phyloP scores from a whole-genome alignment of 30 jellyfish, hydroid and myxozoan species.

The Sanderia malayensis region DNA sequence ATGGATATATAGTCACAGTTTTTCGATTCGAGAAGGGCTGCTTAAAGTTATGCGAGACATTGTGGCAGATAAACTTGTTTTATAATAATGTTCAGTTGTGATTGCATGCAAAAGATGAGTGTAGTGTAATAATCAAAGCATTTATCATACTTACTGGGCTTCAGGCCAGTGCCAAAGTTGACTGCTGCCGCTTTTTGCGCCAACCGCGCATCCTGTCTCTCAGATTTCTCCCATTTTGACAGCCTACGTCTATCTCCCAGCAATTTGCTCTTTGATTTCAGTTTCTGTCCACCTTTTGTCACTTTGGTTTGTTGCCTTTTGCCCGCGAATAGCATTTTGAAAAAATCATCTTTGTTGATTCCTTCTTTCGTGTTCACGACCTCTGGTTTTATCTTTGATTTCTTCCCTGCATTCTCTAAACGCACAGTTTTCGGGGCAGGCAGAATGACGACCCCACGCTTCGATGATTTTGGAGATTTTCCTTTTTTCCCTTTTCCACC shows the following conservation, averaged over 20 bases:
- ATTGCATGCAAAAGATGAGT: too few species aligned
- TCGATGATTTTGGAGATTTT: slow-evolving; percentile 39
- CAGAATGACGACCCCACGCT: slow-evolving; percentile 48
- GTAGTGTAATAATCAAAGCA: too few species aligned
- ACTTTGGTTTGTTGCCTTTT: slow-evolving; percentile 28
- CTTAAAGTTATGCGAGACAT: too few species aligned
- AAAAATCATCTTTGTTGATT: slow-evolving; percentile 22
- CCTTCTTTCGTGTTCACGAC: slow-evolving; percentile 8
- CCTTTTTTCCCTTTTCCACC: slow-evolving; percentile 64
- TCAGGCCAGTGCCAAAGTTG: slow-evolving; percentile 75
- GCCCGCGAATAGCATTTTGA: slow-evolving; percentile 30
- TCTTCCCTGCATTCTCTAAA: slow-evolving; percentile 24
- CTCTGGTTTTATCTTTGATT: neutral
- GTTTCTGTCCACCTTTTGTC: slow-evolving; percentile 15
- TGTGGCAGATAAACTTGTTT: too few species aligned
- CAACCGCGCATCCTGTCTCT: slow-evolving; percentile 60
- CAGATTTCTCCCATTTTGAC: slow-evolving; percentile 39
- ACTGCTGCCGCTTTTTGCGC: slow-evolving; percentile 76
- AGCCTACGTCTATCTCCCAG: slow-evolving; percentile 53
- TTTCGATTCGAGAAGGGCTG: too few species aligned
- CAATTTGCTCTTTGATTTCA: slow-evolving; percentile 7
- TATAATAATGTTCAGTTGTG: too few species aligned
- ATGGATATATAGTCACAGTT: too few species aligned
- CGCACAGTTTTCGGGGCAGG: slow-evolving; percentile 8
- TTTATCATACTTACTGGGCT: slow-evolving; percentile 69